Base-by-base conservation (phyloP, 2,797 vertebrate genomes). In the Sebastes itinus region DNA sequence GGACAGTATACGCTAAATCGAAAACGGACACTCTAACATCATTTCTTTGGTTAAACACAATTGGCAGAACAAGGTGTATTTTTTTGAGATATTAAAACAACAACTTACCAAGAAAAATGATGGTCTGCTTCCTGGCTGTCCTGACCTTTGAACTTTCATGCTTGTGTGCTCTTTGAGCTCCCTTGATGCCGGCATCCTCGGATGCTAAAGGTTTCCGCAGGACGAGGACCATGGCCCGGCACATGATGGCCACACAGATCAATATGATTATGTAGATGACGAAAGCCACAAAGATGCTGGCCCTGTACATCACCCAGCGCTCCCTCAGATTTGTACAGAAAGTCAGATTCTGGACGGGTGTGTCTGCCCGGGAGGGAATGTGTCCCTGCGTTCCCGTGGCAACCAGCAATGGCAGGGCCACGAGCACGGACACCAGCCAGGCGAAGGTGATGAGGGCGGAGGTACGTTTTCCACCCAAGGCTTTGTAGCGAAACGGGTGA, bases 301-400 rank as follows among this genome's bases (percentile, higher is more conserved):
- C 92, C 61, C 96, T 95, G 82, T 97, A 99, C 77, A 98, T 94
- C 0, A 79, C 5, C 98, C 97, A 98, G 89, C 72, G 94, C 87
- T 95, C 95, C 68, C 93, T 95, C 69, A 99, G 96, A 59, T 23
- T 98, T 68, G 98, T 99, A 77, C 98, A 99, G 93, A 99, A 96
- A 6, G 97, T 99, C 90, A 97, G 90, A 46, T 98, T 98, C 61
- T 92, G 86, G 55, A 75, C 92, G 0, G 3, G 94, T 6, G 9
- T 58, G 0, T 64, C 0, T 4, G 63, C 11, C 35, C 1, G 16
- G 2, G 59, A 1, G 1, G 95, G 83, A 0, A 62, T 23, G 88
- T 96, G 95, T 12, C 98, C 97, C 68, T 99, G 95, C 0, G 94
- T 94, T 7, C 98, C 98, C 60, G 97, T 99, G 74, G 96, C 94